Base-by-base conservation (phyloP, 37 sponge, comb jelly and placozoan species). In the Amphimedon queenslandica region DNA sequence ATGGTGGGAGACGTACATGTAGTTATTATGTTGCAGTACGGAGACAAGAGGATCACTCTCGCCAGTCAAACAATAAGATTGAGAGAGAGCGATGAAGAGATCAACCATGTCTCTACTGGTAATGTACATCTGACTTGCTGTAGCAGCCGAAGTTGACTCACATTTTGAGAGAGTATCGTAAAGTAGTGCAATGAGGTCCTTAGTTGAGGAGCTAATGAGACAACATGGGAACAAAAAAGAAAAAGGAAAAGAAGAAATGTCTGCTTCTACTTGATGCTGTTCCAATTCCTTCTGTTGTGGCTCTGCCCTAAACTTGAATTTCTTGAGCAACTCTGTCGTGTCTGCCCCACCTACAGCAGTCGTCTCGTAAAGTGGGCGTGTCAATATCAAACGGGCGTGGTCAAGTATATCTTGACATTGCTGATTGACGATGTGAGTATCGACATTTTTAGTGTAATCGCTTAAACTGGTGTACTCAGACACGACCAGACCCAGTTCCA, bases 1-100 rank as follows among this genome's bases (percentile, higher is more conserved):
- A 58, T 92, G 93, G 64, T 95, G 93, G n/a, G 80, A 73, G 10
- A 95, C 74, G 57, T 85, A 95, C 87, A 95, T 74, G 72, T 82
- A 88, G 75, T 92, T 92, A 73, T 92, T 95, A 70, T 95, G 82
- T 64, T 79, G 82, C 10, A 92, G 42, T 4, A 86, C 90, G 1
- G 90, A 79, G 0, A 64, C 64, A 3, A 76, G 66, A n/a, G 90
- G 90, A n/a, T 71, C 64, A 11, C 63, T 51, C 8, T 87, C 77
- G 20, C 37, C 63, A 25, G 51, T 8, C n/a, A 77, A 67, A 58
- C 88, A 89, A 36, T 80, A 73, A 39, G 74, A 69, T 25, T 85
- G 75, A 0, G 72, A 37, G 32, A 88, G 57, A 23, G 81, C 76
- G 60, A 72, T 67, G 42, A 77, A 93, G 34, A 93, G 74, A 8